These are phyloP conservation scores for Euzetes globulus DNA, from an alignment of 2,888 invertebrate genomes.

Conservation along the genomic window DNA sequence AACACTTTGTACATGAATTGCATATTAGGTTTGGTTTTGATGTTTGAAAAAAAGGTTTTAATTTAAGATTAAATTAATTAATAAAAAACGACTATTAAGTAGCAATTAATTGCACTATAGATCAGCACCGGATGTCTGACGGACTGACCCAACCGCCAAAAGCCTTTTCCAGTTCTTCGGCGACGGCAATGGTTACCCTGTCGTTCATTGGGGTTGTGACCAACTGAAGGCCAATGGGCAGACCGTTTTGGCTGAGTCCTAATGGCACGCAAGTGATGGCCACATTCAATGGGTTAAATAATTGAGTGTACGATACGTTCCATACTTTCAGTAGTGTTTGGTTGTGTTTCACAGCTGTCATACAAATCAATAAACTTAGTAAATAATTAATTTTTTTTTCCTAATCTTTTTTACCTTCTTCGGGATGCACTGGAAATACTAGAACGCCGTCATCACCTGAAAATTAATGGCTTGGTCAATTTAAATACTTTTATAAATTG, in stretches of 20 bases:
- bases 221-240: conserved; percentile 50
- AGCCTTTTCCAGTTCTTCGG: conserved; percentile 63
- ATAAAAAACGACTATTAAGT: too few species aligned
- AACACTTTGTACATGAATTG: too few species aligned
- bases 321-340: conserved; percentile 47
- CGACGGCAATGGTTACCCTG: conserved; percentile 55
- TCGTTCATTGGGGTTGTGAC: conserved; percentile 47
- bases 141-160: conserved; percentile 70
- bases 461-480: too few species aligned
- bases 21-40: too few species aligned
- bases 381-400: too few species aligned
- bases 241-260: conserved; percentile 46
- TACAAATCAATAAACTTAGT: too few species aligned
- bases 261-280: conserved; percentile 48
- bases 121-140: neutral
- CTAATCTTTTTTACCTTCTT: neutral
- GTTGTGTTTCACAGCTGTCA: conserved; percentile 48
- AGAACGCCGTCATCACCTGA: conserved; percentile 48
- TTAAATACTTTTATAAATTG: too few species aligned
- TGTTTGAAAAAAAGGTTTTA: too few species aligned
- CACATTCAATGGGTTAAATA: conserved; percentile 48
- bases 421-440: conserved; percentile 41
- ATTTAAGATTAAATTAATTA: too few species aligned
- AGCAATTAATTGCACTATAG: too few species aligned
- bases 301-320: conserved; percentile 49